Conservation (phyloP, 2,113 vertebrate species). For the Toxotes chatareus region DNA sequence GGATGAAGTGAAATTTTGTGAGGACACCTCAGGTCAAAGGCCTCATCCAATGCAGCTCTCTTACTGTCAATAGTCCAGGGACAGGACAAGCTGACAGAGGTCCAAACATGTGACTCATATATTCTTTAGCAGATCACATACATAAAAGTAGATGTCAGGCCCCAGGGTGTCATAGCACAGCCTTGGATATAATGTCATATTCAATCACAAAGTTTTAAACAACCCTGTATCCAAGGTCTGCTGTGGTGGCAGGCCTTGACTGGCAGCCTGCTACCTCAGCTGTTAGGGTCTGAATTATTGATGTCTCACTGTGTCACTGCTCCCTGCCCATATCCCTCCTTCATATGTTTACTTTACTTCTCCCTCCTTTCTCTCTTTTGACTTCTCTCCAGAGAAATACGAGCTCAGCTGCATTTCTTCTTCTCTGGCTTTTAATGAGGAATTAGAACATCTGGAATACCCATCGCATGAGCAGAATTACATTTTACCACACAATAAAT, state of each 20-base stretch:
- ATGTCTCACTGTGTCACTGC: background rate
- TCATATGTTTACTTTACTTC: background rate
- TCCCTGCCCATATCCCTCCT: background rate
- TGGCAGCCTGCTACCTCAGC: slow-evolving; percentile 35
- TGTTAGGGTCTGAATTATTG: slow-evolving; percentile 32
- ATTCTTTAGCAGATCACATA: slow-evolving; percentile 11
- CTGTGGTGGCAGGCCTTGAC: slow-evolving; percentile 23
- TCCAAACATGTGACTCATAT: slow-evolving; percentile 13
- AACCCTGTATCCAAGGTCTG: slow-evolving; percentile 25
- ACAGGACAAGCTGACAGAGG: slow-evolving; percentile 18
- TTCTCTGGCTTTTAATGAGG: slow-evolving; percentile 2
- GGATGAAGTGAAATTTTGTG: background rate
- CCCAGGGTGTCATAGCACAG: slow-evolving; percentile 23
- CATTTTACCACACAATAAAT: background rate
- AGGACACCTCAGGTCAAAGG: background rate
- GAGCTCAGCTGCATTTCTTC: background rate
- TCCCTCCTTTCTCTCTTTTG: background rate
- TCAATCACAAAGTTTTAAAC: slow-evolving; percentile 46
- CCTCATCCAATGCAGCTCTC: background rate
- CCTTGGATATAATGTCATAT: slow-evolving; percentile 27
- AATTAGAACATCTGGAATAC: background rate
- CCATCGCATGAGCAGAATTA: background rate
- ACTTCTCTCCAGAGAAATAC: background rate
- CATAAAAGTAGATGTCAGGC: slow-evolving; percentile 3
- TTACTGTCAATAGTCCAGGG: slow-evolving; percentile 13